A percentile compares a stretch with the other conserved stretches of the same genome.
Conservation (phyloP, 2,797 vertebrate genomes). For the Acropternis orthonyx region DNA sequence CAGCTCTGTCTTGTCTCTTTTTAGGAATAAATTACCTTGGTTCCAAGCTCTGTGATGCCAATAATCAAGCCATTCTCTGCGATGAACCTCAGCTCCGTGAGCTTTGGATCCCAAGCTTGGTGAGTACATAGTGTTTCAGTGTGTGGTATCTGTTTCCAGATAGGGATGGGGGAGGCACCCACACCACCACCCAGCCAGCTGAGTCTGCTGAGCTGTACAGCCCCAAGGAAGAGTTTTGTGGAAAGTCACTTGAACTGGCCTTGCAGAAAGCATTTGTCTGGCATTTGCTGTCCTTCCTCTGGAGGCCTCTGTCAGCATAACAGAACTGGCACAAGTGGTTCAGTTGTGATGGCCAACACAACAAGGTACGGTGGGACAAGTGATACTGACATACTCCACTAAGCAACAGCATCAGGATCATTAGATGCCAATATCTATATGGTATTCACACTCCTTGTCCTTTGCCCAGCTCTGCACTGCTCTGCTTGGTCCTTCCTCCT, state of each 20-base stretch:
- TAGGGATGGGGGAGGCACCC: background rate
- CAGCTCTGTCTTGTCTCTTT: background rate
- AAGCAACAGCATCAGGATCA: background rate
- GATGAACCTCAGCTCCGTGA: background rate
- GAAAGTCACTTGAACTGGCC: background rate
- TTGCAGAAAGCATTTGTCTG: background rate
- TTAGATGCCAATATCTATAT: background rate
- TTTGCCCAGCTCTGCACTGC: background rate
- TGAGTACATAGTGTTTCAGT: background rate
- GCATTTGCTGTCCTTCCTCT: background rate
- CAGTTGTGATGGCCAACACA: background rate
- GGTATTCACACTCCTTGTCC: background rate
- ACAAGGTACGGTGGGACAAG: background rate
- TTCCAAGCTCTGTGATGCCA: background rate
- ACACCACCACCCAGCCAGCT: background rate
- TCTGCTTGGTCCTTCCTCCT: background rate
- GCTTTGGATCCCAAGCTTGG: fast-evolving
- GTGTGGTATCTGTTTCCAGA: background rate
- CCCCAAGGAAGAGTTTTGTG: background rate
- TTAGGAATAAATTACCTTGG: background rate
- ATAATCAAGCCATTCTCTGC: background rate
- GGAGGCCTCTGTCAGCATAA: background rate
- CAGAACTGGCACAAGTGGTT: background rate
- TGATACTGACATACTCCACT: background rate
- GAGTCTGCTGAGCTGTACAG: background rate